Evolutionary conservation across 2,888 invertebrate genomes (phyloP), one percentile per base, ranked within the genome.

Genomic region (Ephialtes manifestator): DNA sequence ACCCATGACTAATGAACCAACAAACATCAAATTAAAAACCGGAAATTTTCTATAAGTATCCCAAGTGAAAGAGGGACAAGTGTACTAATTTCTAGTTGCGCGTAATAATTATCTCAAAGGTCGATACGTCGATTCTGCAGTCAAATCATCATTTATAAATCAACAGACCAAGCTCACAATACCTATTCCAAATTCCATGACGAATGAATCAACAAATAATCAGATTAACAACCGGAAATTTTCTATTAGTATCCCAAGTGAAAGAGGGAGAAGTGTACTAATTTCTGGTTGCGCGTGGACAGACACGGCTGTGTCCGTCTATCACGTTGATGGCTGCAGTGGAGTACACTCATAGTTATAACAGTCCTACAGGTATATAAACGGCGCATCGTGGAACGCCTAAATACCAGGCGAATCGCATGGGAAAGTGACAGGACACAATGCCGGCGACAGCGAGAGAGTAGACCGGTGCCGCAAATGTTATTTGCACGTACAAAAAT

Each of bases 371-470:
- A 63, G 35, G 35, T 63, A 63, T 63, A 63, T 35, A 63, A 63
- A 39, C 24, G 35, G 10, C 18, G 31, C 63, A 18, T 63, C 63
- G 39, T 39, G 35, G n/a, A 63, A 18, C n/a, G 63, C 63, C 63
- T 63, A 39, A 63, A 35, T 63, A 63, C 63, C 63, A 18, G 39
- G 39, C 35, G 63, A 63, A 63, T 39, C 63, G 18, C 39, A 63
- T 63, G 31, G 63, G n/a, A 63, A 63, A 63, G 63, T 63, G 63
- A 63, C 63, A 63, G 63, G 63, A 63, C 39, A 63, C 63, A 63
- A 63, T 63, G 63, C 31, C 63, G 63, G 39, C n/a, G 63, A 63
- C 63, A 39, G 35, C 35, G 18, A 15, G 55, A 51, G 48, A 48
- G 48, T 13, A 39, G 51, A 3, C n/a, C 51, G 18, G 51, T 51